These are phyloP conservation scores for Dicroscelio sp. DNA, from an alignment of 2,888 invertebrate genomes.

Conservation along the genomic window DNA sequence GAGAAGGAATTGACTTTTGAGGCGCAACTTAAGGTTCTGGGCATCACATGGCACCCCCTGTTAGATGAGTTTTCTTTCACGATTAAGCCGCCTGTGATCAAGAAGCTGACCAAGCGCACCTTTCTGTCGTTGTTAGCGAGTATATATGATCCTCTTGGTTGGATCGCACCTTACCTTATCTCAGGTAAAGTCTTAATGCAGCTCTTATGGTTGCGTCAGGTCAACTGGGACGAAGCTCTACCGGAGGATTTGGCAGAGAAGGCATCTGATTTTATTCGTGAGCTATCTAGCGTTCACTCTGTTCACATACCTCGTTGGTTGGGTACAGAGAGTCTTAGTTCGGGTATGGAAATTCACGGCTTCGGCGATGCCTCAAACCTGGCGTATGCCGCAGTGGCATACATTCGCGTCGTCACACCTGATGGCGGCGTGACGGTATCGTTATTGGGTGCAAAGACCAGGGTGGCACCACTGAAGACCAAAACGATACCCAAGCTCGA, in stretches of 20 bases:
- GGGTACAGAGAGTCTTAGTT: neutral
- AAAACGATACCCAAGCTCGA: no score
- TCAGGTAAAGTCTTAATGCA: neutral
- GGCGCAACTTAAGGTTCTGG: neutral
- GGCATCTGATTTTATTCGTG: no score
- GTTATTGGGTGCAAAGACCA: no score
- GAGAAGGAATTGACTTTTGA: neutral
- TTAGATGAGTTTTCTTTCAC: neutral
- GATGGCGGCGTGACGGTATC: no score
- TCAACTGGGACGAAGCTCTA: slow-evolving; percentile 17
- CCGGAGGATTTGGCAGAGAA: no score
- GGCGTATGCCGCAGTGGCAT: no score
- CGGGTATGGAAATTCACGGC: neutral
- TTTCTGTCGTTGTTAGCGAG: neutral
- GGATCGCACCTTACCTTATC: neutral
- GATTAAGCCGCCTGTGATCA: neutral
- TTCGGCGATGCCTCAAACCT: slow-evolving; percentile 48
- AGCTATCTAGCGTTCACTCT: neutral
- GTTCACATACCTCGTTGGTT: neutral
- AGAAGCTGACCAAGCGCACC: neutral
- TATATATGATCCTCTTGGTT: slow-evolving; percentile 21
- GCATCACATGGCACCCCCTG: neutral
- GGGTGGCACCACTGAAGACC: no score
- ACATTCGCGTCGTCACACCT: no score
- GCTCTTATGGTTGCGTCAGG: neutral